phyloP scores from a whole-genome alignment of 2,113 vertebrate species.

The Eublepharis macularius region DNA sequence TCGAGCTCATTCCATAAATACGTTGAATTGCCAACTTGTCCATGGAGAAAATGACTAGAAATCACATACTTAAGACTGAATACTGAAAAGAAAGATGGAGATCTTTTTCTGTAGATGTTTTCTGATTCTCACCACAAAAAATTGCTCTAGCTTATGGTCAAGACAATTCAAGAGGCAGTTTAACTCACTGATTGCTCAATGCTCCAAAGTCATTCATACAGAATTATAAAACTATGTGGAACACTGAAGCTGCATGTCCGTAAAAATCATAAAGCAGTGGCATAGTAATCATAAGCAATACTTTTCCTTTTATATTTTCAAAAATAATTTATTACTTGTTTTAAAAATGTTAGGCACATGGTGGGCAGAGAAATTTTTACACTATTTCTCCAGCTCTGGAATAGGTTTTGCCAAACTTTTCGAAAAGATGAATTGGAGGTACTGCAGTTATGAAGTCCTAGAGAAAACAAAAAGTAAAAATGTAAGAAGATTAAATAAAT shows the following conservation, averaged over 20 bases:
- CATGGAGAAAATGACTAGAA: not conserved
- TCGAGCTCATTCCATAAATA: slow-evolving; percentile 6
- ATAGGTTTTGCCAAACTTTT: slow-evolving; percentile 79
- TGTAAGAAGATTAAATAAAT: slow-evolving; percentile 6
- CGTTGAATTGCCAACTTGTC: not conserved
- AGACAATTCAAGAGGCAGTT: not conserved
- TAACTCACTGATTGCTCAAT: not conserved
- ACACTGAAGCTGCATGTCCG: not conserved
- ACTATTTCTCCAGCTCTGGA: slow-evolving; percentile 79
- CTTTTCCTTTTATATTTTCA: not conserved
- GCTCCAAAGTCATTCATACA: not conserved
- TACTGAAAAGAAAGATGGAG: not conserved
- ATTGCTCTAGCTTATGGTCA: not conserved
- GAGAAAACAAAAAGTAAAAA: slow-evolving; percentile 50
- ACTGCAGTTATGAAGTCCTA: slow-evolving; percentile 83
- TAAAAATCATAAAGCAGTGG: not conserved
- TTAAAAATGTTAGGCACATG: not conserved
- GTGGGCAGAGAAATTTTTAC: slow-evolving; percentile 55
- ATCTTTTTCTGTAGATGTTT: not conserved
- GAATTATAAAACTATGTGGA: not conserved
- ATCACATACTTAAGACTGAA: not conserved
- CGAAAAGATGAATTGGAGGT: slow-evolving; percentile 77
- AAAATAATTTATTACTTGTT: slow-evolving; percentile 36
- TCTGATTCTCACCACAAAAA: not conserved
- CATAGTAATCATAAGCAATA: not conserved